phyloP scores from a whole-genome alignment of 2,113 vertebrate species.

The Pangasianodon gigas region DNA sequence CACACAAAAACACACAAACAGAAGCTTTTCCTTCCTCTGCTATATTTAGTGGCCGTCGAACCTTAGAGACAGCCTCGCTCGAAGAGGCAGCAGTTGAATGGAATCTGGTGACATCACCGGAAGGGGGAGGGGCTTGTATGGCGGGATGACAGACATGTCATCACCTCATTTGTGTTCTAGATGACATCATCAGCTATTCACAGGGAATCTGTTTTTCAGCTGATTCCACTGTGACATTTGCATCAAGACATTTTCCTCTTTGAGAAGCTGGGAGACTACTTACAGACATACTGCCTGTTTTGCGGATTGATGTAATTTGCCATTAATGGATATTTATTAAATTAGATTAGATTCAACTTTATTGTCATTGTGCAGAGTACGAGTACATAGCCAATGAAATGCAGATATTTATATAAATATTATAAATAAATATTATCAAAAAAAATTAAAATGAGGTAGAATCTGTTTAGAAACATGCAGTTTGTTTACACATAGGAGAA shows the following conservation, averaged over 20 bases:
- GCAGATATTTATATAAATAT: neutral
- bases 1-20: slow-evolving; percentile 31
- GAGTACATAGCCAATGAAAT: too few relatives aligned
- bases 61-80: slow-evolving; percentile 40
- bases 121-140: slow-evolving; percentile 40
- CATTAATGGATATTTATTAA: neutral
- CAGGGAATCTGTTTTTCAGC: slow-evolving; percentile 14
- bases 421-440: neutral
- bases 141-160: slow-evolving; percentile 47
- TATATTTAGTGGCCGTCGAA: slow-evolving; percentile 53
- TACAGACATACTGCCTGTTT: too few relatives aligned
- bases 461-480: neutral
- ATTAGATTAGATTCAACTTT: too few relatives aligned
- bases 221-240: neutral
- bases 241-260: neutral
- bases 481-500: neutral
- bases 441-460: neutral
- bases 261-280: neutral
- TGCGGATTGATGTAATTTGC: neutral
- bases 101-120: slow-evolving; percentile 52
- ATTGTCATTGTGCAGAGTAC: too few relatives aligned
- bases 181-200: slow-evolving; percentile 51
- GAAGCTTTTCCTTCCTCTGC: slow-evolving; percentile 52
- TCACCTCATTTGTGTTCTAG: slow-evolving; percentile 33
- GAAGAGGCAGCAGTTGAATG: slow-evolving; percentile 44